Conservation (phyloP, 2,797 vertebrate species). For the Acipenser ruthenus region DNA sequence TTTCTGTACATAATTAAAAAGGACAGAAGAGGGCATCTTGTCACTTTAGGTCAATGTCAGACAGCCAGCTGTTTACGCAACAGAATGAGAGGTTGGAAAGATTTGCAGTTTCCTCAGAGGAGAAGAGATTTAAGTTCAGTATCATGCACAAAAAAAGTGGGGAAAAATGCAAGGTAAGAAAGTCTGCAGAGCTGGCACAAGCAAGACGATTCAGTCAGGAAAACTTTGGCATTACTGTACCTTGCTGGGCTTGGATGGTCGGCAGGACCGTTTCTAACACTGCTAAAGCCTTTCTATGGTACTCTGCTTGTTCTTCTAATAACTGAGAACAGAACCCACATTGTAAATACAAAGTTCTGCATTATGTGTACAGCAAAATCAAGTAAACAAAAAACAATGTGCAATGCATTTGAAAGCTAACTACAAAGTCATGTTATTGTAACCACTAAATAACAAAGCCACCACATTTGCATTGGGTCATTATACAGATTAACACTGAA, state of each 20-base stretch:
- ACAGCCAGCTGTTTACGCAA: too few relatives aligned
- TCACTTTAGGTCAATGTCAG: too few relatives aligned
- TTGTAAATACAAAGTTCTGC: conserved; percentile 54
- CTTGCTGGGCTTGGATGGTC: conserved; percentile 93
- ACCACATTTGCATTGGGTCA: conserved; percentile 12
- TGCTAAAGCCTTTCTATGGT: conserved; percentile 96
- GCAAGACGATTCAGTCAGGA: conserved; percentile 39
- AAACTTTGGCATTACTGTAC: conserved; percentile 59
- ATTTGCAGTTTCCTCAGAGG: too few relatives aligned
- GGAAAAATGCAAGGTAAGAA: conserved; percentile 12
- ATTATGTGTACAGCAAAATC: conserved; percentile 40
- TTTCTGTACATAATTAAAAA: background rate
- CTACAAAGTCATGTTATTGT: background rate
- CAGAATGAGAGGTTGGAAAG: too few relatives aligned
- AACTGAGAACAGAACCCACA: conserved; percentile 82
- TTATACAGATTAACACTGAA: background rate
- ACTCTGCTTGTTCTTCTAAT: conserved; percentile 98
- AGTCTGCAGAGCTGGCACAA: conserved; percentile 30
- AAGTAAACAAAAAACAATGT: conserved; percentile 31
- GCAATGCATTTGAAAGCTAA: conserved; percentile 42
- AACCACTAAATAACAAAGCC: conserved; percentile 13
- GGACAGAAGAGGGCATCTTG: background rate
- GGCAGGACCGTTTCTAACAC: conserved; percentile 92
- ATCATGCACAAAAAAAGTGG: too few relatives aligned
- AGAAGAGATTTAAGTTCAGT: too few relatives aligned